Base-by-base conservation (phyloP, 2,113 vertebrate genomes). In the Dasyurus viverrinus region DNA sequence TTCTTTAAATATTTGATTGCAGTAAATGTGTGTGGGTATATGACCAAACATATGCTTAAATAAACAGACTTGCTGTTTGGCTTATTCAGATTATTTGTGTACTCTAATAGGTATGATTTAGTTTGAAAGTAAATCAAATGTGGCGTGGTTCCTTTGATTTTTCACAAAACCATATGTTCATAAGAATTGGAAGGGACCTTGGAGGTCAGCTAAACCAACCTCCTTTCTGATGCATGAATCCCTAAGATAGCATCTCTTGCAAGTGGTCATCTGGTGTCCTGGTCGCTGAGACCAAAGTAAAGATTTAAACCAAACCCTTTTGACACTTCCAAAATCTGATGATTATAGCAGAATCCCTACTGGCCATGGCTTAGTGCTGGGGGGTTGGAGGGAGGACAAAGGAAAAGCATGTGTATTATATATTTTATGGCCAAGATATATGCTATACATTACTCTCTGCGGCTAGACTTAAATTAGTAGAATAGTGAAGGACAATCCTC, bases 231-330 rank as follows among this genome's bases (percentile, higher is more conserved):
- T 22, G 36, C 68, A 76, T 76, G 36, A 84, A 84, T 84, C 68
- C 68, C 16, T 84, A 84, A 0, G 16, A 42, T 84, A 84, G 68
- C n/a, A 84, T 84, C n/a, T 84, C 36, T 84, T 84, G n/a, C n/a
- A 84, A 84, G 68, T 84, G 68, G 68, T 84, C n/a, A 84, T 84
- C 68, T 84, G 14, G 68, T 84, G n/a, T 84, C 68, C 19, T 84
- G 68, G 68, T 42, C 19, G 2, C 68, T 84, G 68, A 84, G 68
- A 84, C 68, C 19, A 42, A 84, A 84, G 68, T 7, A 98, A 97
- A 95, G 94, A 95, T 98, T 97, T 97, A 97, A 98, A 98, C 97
- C 97, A 97, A 97, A 92, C 84, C 90, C 92, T 57, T 92, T 92
- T 92, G 96, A n/a, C 19, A 84, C 42, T 84, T 84, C 36, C 36